Base-by-base conservation (phyloP, 2,113 vertebrate species). In the Chascanopsetta lugubris region DNA sequence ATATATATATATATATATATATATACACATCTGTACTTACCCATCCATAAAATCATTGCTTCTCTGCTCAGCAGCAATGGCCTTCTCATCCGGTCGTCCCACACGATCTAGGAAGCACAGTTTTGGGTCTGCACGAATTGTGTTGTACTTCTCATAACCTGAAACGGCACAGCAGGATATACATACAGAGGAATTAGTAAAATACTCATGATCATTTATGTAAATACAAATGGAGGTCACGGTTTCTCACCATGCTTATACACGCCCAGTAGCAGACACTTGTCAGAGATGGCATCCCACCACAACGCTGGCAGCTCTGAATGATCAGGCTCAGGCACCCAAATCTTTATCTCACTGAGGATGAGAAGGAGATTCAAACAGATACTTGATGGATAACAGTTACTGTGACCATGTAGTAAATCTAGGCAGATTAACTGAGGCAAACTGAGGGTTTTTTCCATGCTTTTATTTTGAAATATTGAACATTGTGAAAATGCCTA, bases 141-240 rank as follows among this genome's bases (percentile, higher is more conserved):
- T 99, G 92, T 98, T 99, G 79, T 99, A 99, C 83, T 99, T 99
- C 87, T 99, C 97, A 90, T 99, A 99, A 83, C 97, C 97, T 99
- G 69, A 0, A 56, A 75, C 17, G 0, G 51, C 34, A 65, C 36
- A 45, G 29, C 9, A 61, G 9, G 43, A 32, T 7, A 56, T 63
- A 56, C 69, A 84, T 25, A 78, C 22, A 66, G 8, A 3, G 22
- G 63, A 27, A 34, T 57, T 65, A 78, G 43, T 4, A 34, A 63
- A 27, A 12, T 24, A 18, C 29, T n/a, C n/a, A n/a, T n/a, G n/a
- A n/a, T n/a, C n/a, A n/a, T n/a, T n/a, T n/a, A n/a, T n/a, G n/a
- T n/a, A n/a, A n/a, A n/a, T n/a, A n/a, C n/a, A n/a, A n/a, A n/a
- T n/a, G n/a, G n/a, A n/a, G n/a, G n/a, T n/a, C n/a, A n/a, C n/a